These are phyloP conservation scores for Stegostoma tigrinum DNA, from an alignment of 2,113 vertebrate genomes.

Conservation along the genomic window DNA sequence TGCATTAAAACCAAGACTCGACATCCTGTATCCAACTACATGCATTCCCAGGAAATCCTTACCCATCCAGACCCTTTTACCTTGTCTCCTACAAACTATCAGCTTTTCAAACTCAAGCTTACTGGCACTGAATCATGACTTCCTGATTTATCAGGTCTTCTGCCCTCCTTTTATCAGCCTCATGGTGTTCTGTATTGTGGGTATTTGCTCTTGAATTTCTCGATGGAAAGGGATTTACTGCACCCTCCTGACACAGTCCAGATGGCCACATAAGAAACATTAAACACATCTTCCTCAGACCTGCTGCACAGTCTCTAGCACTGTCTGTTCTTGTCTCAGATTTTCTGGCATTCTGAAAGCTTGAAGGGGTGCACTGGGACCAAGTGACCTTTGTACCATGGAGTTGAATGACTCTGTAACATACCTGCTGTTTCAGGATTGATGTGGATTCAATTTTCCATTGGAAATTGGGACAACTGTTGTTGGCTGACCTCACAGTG, in stretches of 20 bases:
- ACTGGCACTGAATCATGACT: not conserved
- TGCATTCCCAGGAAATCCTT: not conserved
- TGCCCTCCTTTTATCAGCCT: not conserved
- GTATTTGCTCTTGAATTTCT: too few species aligned
- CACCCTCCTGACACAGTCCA: not conserved
- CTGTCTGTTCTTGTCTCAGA: not conserved
- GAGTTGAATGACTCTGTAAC: not conserved
- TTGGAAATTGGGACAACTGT: not conserved
- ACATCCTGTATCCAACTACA: not conserved
- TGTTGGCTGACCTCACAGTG: not conserved
- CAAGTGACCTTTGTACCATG: not conserved
- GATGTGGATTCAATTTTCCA: not conserved
- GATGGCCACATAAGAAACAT: not conserved
- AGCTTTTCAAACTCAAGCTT: not conserved
- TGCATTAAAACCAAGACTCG: not conserved
- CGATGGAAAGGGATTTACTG: not conserved
- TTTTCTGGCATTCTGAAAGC: not conserved
- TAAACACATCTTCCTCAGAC: not conserved
- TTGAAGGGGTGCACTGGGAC: not conserved
- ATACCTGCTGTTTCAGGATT: not conserved
- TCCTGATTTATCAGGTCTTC: not conserved
- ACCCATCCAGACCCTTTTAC: not conserved
- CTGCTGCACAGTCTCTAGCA: not conserved
- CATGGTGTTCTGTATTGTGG: not conserved
- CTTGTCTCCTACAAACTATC: not conserved